Evolutionary conservation across 2,113 vertebrate species (phyloP).

Genomic region (Talpa occidentalis): DNA sequence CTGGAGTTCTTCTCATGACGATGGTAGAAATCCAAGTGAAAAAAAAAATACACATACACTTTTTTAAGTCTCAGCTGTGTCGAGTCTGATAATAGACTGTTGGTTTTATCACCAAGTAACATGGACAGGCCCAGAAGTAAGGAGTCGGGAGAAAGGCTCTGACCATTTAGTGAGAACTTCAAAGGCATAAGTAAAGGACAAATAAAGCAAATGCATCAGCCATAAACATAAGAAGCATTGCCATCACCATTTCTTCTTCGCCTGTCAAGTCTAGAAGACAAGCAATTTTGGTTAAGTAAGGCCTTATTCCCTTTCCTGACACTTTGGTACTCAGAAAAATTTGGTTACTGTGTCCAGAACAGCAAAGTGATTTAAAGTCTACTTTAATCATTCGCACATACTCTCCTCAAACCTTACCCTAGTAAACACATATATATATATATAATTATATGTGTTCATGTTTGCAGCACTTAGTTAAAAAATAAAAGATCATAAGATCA

Average conservation of each 20-base stretch:
- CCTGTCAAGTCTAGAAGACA: background rate
- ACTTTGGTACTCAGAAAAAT: background rate
- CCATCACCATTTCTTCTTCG: background rate
- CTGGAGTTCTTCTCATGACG: background rate
- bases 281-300: slow-evolving; percentile 33
- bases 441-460: background rate
- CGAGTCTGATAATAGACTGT: background rate
- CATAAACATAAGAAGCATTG: background rate
- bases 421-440: background rate
- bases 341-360: background rate
- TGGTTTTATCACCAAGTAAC: background rate
- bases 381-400: background rate
- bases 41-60: background rate
- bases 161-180: background rate
- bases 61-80: background rate
- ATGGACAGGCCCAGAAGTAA: background rate
- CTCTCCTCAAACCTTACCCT: background rate
- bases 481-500: background rate
- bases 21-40: background rate
- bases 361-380: background rate
- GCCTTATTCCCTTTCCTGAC: background rate
- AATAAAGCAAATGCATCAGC: background rate
- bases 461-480: slow-evolving; percentile 3
- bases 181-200: background rate
- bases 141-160: background rate